phyloP scores from a whole-genome alignment of 2,888 invertebrate genomes.

The Synergus japonicus region DNA sequence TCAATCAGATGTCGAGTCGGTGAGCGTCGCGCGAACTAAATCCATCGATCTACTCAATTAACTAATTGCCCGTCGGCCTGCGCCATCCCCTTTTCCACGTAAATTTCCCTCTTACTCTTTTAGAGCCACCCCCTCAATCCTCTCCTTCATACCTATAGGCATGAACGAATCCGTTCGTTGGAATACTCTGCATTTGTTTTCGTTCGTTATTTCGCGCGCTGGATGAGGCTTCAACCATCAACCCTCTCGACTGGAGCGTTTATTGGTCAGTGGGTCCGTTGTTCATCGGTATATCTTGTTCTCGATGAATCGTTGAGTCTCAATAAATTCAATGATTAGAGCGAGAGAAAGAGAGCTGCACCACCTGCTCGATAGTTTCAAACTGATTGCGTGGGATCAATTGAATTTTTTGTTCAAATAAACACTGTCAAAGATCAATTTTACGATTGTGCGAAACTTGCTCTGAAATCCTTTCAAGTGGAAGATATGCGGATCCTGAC shows the following conservation, averaged over 20 bases:
- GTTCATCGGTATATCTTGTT: constrained; percentile 21
- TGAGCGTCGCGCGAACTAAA: constrained; percentile 71
- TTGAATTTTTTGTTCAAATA: not conserved
- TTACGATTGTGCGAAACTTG: constrained; percentile 6
- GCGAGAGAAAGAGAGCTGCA: not conserved
- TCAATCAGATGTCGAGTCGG: constrained; percentile 75
- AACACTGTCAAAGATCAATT: constrained; percentile 19
- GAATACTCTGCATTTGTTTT: constrained; percentile 40
- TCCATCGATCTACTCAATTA: constrained; percentile 77
- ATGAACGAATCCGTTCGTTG: constrained; percentile 50
- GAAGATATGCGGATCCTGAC: not conserved
- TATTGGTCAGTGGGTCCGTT: constrained; percentile 55
- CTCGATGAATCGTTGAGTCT: constrained; percentile 2
- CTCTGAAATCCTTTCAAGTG: constrained; percentile 2
- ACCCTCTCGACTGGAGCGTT: constrained; percentile 41
- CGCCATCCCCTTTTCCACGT: constrained; percentile 53
- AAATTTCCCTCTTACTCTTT: constrained; percentile 48
- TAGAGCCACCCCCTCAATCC: constrained; percentile 45
- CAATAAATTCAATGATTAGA: constrained; percentile 22
- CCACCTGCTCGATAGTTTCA: constrained; percentile 19
- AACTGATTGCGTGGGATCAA: constrained; percentile 21
- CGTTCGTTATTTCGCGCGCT: constrained; percentile 55
- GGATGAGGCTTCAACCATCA: constrained; percentile 40
- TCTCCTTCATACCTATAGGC: constrained; percentile 48
- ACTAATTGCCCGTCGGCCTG: constrained; percentile 72